These are phyloP conservation scores for Nomada ruficornis DNA, from an alignment of 2,888 invertebrate genomes.

Conservation along the genomic window DNA sequence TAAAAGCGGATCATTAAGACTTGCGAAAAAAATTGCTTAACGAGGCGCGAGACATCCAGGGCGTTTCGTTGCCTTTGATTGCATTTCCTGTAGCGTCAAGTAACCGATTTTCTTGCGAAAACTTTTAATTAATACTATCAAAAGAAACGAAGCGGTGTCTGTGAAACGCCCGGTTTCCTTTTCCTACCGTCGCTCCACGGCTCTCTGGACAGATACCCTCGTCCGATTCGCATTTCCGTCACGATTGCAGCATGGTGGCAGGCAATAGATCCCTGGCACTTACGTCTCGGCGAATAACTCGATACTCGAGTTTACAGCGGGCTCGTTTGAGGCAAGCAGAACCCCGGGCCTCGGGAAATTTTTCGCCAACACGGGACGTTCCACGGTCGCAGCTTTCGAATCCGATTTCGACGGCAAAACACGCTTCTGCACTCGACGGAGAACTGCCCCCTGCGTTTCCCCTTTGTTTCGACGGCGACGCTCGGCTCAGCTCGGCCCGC, in stretches of 20 bases:
- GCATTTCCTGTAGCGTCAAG: slow-evolving; percentile 35
- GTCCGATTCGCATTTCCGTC: background rate
- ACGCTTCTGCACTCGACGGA: slow-evolving; percentile 67
- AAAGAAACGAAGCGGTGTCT: slow-evolving; percentile 17
- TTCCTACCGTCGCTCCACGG: background rate
- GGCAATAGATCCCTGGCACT: slow-evolving; percentile 2
- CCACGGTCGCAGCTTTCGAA: slow-evolving; percentile 51
- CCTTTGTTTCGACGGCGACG: slow-evolving; percentile 44
- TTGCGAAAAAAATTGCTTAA: slow-evolving; percentile 60
- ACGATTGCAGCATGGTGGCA: background rate
- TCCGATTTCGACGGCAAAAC: slow-evolving; percentile 65
- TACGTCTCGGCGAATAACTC: background rate
- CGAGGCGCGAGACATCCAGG: slow-evolving; percentile 61
- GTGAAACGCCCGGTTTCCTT: slow-evolving; percentile 17
- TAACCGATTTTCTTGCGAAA: slow-evolving; percentile 41
- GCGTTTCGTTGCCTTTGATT: slow-evolving; percentile 65
- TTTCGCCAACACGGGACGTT: slow-evolving; percentile 25
- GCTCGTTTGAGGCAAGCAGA: slow-evolving; percentile 19
- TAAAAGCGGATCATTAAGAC: slow-evolving; percentile 56
- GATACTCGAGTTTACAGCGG: background rate
- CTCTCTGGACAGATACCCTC: background rate
- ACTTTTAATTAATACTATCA: slow-evolving; percentile 69
- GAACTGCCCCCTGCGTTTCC: slow-evolving; percentile 54
- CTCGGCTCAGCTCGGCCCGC: background rate
- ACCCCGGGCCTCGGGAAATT: slow-evolving; percentile 22